Percentiles rank a stretch among this genome's conserved stretches.
Evolutionary conservation across 2,797 vertebrate species (phyloP).

Genomic region (Babyrousa celebensis): DNA sequence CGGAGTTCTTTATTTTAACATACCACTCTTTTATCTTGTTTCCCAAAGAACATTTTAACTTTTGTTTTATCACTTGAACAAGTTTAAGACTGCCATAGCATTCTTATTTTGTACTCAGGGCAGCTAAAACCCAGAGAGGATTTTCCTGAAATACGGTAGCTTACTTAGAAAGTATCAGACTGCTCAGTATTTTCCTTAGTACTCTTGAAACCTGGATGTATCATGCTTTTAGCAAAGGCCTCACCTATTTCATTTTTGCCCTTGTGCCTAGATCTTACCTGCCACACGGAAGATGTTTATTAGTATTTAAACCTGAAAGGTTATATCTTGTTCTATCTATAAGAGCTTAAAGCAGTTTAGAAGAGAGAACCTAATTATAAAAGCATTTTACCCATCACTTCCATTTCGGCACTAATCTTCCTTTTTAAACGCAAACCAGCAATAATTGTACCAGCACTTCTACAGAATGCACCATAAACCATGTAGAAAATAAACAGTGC

Average conservation of each 20-base stretch:
- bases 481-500: background rate
- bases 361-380: slow-evolving; percentile 46
- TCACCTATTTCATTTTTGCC: slow-evolving; percentile 29
- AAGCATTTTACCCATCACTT: slow-evolving; percentile 54
- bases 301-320: slow-evolving; percentile 36
- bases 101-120: slow-evolving; percentile 36
- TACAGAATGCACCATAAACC: background rate
- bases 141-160: slow-evolving; percentile 23
- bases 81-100: background rate
- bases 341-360: slow-evolving; percentile 45
- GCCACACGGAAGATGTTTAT: background rate
- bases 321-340: background rate
- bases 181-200: background rate
- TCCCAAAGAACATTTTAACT: background rate
- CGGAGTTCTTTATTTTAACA: background rate
- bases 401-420: slow-evolving; percentile 29
- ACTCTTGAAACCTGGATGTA: background rate
- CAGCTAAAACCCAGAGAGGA: background rate
- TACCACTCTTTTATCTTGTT: slow-evolving; percentile 4
- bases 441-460: background rate
- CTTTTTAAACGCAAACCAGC: slow-evolving; percentile 66
- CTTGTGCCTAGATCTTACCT: slow-evolving; percentile 1
- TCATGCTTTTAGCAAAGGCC: background rate
- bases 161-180: slow-evolving; percentile 1
- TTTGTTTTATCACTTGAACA: slow-evolving; percentile 53